phyloP scores from a whole-genome alignment of 2,888 invertebrate genomes.

The Ochropleura plecta region DNA sequence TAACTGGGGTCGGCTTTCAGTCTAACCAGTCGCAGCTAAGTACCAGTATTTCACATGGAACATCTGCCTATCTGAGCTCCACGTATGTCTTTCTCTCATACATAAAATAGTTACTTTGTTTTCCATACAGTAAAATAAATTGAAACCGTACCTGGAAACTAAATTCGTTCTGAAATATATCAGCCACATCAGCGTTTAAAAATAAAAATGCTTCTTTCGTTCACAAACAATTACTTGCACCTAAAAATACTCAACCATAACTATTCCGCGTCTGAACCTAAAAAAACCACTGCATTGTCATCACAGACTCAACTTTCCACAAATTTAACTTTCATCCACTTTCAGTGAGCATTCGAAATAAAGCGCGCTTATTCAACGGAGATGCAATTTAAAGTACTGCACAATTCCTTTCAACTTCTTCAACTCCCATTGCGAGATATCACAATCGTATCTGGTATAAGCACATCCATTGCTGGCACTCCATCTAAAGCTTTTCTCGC shows the following conservation, averaged over 20 bases:
- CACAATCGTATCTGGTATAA: constrained; percentile 30
- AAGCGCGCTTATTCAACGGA: constrained; percentile 62
- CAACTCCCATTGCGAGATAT: constrained; percentile 19
- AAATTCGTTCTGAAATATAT: background rate
- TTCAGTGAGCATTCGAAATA: constrained; percentile 58
- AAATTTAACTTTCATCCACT: constrained; percentile 61
- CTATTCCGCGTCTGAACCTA: constrained; percentile 4
- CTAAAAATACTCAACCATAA: constrained; percentile 27
- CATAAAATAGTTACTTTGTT: no score
- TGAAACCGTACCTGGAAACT: background rate
- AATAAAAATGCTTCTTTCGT: background rate
- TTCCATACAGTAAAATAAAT: no score
- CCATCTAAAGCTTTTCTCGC: background rate
- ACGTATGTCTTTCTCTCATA: no score
- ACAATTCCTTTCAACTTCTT: constrained; percentile 60
- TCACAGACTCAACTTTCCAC: constrained; percentile 56
- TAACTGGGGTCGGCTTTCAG: no score
- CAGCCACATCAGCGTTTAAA: background rate
- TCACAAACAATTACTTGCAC: background rate
- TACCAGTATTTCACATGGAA: no score
- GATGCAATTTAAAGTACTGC: constrained; percentile 69
- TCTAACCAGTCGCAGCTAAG: no score
- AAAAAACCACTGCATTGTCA: constrained; percentile 42
- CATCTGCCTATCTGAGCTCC: no score
- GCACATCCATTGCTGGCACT: constrained; percentile 49